Conservation (phyloP, 2,797 vertebrate species). For the Epinephelus malabaricus region DNA sequence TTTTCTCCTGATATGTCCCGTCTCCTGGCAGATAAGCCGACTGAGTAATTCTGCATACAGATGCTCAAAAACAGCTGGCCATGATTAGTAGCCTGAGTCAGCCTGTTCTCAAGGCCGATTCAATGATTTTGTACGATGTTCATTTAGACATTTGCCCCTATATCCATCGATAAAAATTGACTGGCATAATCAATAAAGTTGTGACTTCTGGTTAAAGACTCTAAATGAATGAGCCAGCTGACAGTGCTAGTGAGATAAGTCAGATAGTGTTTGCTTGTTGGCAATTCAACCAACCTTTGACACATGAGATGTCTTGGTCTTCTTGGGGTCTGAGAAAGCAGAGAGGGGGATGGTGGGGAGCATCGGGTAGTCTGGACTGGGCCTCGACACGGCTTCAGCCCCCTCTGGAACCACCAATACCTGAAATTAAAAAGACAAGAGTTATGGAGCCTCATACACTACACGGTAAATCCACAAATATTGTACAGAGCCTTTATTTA, state of each 20-base stretch:
- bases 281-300: slow-evolving; percentile 91
- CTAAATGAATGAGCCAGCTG: neutral
- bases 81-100: slow-evolving; percentile 53
- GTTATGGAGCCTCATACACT: neutral
- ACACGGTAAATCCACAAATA: neutral
- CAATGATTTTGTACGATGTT: slow-evolving; percentile 17
- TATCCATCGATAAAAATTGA: neutral
- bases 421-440: slow-evolving; percentile 73
- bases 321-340: slow-evolving; percentile 99
- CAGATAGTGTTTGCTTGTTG: neutral
- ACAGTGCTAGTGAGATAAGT: neutral
- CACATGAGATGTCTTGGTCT: slow-evolving; percentile 95
- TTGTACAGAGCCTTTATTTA: neutral
- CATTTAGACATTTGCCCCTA: neutral
- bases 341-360: slow-evolving; percentile 98
- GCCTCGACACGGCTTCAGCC: slow-evolving; percentile 93
- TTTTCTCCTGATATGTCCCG: slow-evolving; percentile 33
- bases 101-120: slow-evolving; percentile 26
- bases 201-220: neutral
- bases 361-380: slow-evolving; percentile 98
- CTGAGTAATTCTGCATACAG: slow-evolving; percentile 44
- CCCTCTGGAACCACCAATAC: slow-evolving; percentile 99
- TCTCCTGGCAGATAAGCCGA: slow-evolving; percentile 45
- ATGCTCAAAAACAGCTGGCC: slow-evolving; percentile 58
- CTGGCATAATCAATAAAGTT: neutral